phyloP scores from a whole-genome alignment of 2,797 vertebrate species.

The Aselliscus stoliczkanus region DNA sequence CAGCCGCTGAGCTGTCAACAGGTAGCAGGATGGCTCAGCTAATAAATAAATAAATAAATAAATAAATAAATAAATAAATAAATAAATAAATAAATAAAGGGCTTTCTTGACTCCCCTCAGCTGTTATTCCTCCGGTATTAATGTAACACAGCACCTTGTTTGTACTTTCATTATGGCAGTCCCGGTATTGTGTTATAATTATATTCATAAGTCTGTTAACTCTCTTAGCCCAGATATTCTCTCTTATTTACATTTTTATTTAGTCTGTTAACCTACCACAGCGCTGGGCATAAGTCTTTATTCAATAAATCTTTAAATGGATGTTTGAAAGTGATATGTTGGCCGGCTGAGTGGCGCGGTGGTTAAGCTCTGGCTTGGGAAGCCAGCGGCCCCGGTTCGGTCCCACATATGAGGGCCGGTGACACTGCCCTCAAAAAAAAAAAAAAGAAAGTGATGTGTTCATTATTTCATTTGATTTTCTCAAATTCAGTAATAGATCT shows the following conservation, averaged over 20 bases:
- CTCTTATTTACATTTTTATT: not conserved
- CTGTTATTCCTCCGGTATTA: not conserved
- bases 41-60: too few relatives aligned
- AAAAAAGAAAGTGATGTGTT: too few relatives aligned
- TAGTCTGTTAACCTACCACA: not conserved
- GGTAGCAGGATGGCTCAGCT: too few relatives aligned
- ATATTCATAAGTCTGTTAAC: not conserved
- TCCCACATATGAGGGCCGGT: too few relatives aligned
- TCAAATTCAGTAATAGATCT: not conserved
- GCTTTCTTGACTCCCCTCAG: not conserved
- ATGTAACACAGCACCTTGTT: not conserved
- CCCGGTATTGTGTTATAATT: not conserved
- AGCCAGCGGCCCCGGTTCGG: too few relatives aligned
- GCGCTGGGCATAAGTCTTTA: not conserved
- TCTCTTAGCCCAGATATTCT: not conserved
- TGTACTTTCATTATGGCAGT: not conserved
- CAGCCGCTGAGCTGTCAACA: too few relatives aligned
- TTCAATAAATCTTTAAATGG: conserved; percentile 2
- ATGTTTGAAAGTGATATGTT: conserved; percentile 45
- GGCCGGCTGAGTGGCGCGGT: too few relatives aligned
- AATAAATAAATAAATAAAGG: too few relatives aligned
- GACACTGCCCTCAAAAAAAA: too few relatives aligned
- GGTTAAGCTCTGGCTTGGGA: too few relatives aligned
- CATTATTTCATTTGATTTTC: conserved; percentile 41
- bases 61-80: too few relatives aligned